Evolutionary conservation across 2,113 vertebrate genomes (phyloP).

Genomic region (Corythornis madagascariensis): DNA sequence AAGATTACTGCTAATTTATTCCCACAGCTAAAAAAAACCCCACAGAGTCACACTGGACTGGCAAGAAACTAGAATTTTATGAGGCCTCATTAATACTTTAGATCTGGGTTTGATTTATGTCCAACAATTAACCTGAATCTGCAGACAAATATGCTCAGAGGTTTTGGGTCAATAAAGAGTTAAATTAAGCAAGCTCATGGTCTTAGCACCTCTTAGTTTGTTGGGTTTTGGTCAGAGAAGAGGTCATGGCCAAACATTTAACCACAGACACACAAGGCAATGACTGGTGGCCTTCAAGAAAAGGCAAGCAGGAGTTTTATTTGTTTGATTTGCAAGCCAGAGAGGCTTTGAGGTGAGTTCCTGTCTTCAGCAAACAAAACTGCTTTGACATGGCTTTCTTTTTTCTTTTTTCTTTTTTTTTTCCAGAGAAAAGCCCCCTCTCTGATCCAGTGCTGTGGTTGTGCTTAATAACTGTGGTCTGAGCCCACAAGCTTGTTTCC

Average conservation of each 20-base stretch:
- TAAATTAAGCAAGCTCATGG: not conserved
- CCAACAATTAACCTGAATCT: not conserved
- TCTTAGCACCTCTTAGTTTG: not conserved
- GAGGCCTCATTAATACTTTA: not conserved
- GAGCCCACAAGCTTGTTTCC: not conserved
- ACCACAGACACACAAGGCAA: not conserved
- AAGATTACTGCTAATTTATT: slow-evolving; percentile 36
- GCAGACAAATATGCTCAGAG: not conserved
- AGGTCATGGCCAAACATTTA: not conserved
- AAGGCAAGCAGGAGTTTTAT: not conserved
- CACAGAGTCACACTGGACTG: not conserved
- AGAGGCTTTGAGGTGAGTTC: not conserved
- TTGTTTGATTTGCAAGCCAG: not conserved
- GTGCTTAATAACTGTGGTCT: not conserved
- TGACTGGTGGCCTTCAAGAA: not conserved
- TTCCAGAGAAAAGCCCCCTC: not conserved
- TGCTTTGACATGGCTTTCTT: not conserved
- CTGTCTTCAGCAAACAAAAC: not conserved
- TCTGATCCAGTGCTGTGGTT: not conserved
- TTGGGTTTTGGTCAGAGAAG: not conserved
- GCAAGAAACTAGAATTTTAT: slow-evolving; percentile 4
- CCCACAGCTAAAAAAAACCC: not conserved
- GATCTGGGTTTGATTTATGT: not conserved
- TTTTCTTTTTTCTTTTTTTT: not conserved
- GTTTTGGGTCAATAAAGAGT: not conserved